Base-by-base conservation (phyloP, 2,888 invertebrate species). In the Spicauda simplicius region DNA sequence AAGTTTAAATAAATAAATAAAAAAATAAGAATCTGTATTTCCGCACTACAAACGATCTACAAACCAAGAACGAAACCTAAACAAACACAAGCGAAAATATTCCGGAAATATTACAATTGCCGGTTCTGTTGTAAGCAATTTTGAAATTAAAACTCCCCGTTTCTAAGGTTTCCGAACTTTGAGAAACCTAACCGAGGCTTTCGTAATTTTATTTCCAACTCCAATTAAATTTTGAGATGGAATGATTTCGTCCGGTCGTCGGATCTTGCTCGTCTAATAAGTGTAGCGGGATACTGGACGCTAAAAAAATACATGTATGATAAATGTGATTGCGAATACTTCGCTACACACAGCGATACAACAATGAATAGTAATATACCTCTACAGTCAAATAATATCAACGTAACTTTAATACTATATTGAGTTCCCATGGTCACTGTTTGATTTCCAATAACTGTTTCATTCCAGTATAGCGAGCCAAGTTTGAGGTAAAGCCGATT, bases 141-240 rank as follows among this genome's bases (percentile, higher is more conserved):
- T 81, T 73, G 73, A 84, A 82, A 85, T 84, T 75, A 72, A 76
- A 78, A 82, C 80, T 80, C 80, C 50, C 5, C 78, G 82, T 85
- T 88, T 84, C 75, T 83, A 84, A 81, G 87, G 86, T 80, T 88
- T 86, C 85, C 72, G 63, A 88, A 88, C 81, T 86, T 85, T 72
- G 73, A 72, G 82, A 84, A 87, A 81, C 85, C 86, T 79, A 80
- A 78, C 77, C 74, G 78, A 76, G 76, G 80, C 80, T 80, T 80
- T 79, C 75, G 74, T 75, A 79, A 83, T 80, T 79, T 79, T 77
- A 80, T 80, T 80, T 77, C 75, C 71, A 77, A 79, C 76, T 72
- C 72, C 75, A 78, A 76, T 76, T 70, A 72, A 68, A 73, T 72
- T 73, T 71, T 53, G 64, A 68, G 68, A 69, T 70, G 63, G 65